These are phyloP conservation scores for Aphrophora alni DNA, from an alignment of 2,888 invertebrate species.

Conservation along the genomic window DNA sequence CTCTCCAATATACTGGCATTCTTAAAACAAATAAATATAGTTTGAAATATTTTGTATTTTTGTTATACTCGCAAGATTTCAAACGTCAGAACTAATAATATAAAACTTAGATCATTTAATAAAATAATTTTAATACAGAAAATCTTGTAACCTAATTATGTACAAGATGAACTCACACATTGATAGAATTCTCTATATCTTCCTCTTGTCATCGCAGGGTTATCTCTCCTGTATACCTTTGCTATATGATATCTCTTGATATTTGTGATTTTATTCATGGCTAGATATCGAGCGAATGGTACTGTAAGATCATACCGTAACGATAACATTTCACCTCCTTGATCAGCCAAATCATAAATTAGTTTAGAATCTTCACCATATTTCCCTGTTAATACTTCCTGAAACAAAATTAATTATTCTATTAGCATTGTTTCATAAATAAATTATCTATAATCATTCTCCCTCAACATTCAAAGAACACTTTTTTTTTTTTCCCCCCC, in stretches of 20 bases:
- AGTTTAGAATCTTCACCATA: constrained; percentile 99
- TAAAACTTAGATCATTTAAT: too few species aligned
- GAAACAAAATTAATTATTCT: constrained; percentile 50
- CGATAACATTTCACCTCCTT: constrained; percentile 96
- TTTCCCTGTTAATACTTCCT: constrained; percentile 98
- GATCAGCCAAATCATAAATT: constrained; percentile 97
- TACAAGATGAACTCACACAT: constrained; percentile 76
- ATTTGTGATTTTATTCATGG: constrained; percentile 94
- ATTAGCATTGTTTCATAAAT: neutral
- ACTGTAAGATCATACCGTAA: constrained; percentile 98
- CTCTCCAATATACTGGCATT: too few species aligned
- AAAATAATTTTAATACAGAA: too few species aligned
- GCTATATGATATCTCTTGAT: constrained; percentile 98
- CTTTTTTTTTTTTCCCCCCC: too few species aligned
- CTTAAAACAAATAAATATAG: too few species aligned
- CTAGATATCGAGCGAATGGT: constrained; percentile 95
- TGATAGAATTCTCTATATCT: constrained; percentile 99
- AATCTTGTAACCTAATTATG: too few species aligned
- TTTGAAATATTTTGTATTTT: too few species aligned
- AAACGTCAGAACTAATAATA: too few species aligned
- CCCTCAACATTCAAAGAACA: too few species aligned
- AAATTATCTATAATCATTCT: too few species aligned
- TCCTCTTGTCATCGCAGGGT: constrained; percentile 95
- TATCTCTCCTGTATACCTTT: constrained; percentile 97
- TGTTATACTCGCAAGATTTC: too few species aligned